Percentiles rank a stretch among this genome's conserved stretches.
These are phyloP conservation scores for Elmis aenea DNA, from an alignment of 2,888 invertebrate species.

Conservation along the genomic window DNA sequence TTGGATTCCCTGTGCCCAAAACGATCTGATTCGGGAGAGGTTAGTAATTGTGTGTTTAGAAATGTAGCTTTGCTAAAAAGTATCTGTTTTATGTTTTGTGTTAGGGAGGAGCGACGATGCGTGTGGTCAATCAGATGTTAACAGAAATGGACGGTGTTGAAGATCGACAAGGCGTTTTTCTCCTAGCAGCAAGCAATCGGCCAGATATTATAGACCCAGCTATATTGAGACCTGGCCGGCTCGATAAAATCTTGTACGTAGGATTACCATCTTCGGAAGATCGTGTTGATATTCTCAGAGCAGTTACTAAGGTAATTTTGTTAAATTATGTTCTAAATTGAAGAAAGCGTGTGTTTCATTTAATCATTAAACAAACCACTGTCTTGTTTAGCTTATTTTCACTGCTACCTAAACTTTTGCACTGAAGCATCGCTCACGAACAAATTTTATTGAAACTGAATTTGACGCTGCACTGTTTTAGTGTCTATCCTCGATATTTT, in stretches of 20 bases:
- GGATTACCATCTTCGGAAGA: conserved; percentile 78
- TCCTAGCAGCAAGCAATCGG: conserved; percentile 94
- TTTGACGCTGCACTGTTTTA: too few relatives aligned
- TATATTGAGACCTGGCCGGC: conserved; percentile 79
- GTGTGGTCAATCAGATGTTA: conserved; percentile 93
- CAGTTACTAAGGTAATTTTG: conserved; percentile 71
- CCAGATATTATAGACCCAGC: conserved; percentile 97
- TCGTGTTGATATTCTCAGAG: conserved; percentile 80
- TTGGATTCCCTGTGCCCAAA: conserved; percentile 93
- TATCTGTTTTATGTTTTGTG: too few relatives aligned
- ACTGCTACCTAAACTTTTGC: too few relatives aligned
- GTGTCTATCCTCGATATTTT: too few relatives aligned
- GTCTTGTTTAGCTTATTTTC: too few relatives aligned
- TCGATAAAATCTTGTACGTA: conserved; percentile 87
- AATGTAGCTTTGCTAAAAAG: too few relatives aligned
- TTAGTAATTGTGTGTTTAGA: too few relatives aligned
- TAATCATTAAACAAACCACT: too few relatives aligned
- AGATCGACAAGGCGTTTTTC: conserved; percentile 84
- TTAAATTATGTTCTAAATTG: not conserved
- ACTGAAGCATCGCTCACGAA: too few relatives aligned
- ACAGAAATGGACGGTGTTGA: conserved; percentile 99
- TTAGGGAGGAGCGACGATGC: conserved; percentile 65
- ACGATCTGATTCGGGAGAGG: conserved; percentile 70
- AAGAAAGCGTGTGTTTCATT: too few relatives aligned
- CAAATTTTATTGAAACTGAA: too few relatives aligned